Evolutionary conservation across 2,888 invertebrate species (phyloP).

Genomic region (Chymomyza caudatula): DNA sequence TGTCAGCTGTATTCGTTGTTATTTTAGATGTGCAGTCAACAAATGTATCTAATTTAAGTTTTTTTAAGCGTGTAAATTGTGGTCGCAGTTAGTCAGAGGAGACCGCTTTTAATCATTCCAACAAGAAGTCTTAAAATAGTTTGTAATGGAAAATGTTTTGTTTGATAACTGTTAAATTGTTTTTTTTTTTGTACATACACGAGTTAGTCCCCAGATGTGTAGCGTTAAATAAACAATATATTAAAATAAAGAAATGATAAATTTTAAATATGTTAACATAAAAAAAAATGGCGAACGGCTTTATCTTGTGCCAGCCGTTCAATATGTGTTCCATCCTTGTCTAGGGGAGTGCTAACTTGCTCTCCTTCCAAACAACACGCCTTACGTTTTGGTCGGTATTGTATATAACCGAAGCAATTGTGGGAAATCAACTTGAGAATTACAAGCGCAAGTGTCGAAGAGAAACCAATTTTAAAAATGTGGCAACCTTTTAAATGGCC

Average conservation of each 20-base stretch:
- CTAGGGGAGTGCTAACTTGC: conserved; percentile 97
- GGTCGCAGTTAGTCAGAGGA: conserved; percentile 44
- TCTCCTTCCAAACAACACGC: conserved; percentile 98
- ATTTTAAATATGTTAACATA: neutral
- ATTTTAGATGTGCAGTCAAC: conserved; percentile 55
- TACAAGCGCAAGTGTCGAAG: conserved; percentile 28
- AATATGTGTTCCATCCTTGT: conserved; percentile 93
- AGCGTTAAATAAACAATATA: conserved; percentile 44
- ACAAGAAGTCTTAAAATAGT: conserved; percentile 39
- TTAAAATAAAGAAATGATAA: neutral
- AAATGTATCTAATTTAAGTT: neutral
- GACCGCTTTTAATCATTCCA: conserved; percentile 59
- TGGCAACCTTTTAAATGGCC: neutral
- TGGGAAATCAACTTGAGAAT: conserved; percentile 66
- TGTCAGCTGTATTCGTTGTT: conserved; percentile 76
- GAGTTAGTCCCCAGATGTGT: conserved; percentile 49
- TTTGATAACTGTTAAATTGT: conserved; percentile 56
- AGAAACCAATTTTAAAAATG: neutral
- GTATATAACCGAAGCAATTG: conserved; percentile 14
- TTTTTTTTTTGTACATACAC: conserved; percentile 46
- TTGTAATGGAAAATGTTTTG: neutral
- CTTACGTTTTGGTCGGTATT: rapidly evolving
- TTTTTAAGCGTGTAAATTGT: neutral
- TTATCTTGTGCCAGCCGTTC: conserved; percentile 75
- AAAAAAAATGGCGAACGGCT: conserved; percentile 73